Evolutionary conservation across 1,140 invertebrate species (phyloP), one percentile per base, ranked within the genome.

Genomic region (Ylistrum balloti): DNA sequence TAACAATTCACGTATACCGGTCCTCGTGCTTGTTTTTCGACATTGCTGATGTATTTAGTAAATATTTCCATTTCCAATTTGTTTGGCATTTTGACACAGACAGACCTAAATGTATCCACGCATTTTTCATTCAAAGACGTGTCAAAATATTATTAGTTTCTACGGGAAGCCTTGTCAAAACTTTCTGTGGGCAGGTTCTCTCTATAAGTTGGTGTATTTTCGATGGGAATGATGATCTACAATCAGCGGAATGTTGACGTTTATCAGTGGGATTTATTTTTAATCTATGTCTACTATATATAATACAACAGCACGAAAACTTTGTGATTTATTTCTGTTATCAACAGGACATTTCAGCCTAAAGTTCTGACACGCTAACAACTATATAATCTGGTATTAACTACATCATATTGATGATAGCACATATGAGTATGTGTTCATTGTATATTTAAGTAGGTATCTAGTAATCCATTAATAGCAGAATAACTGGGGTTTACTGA

Each of bases 11-110:
- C n/a, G n/a, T n/a, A n/a, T n/a, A n/a, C n/a, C n/a, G n/a, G n/a
- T n/a, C n/a, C n/a, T n/a, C n/a, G n/a, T n/a, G n/a, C n/a, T 17
- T 74, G 56, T 74, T 74, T 74, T 11, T n/a, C 56, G 56, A 74
- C 15, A 74, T 74, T 74, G 56, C 13, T 74, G 56, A 74, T 74
- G n/a, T 74, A 74, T 74, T 74, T 74, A 28, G 56, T 74, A 74
- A 74, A 74, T 74, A 74, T 74, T 74, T 74, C 56, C 28, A 74
- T 74, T 74, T 74, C n/a, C 56, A 74, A 74, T 74, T 28, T n/a
- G 22, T 74, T 28, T 74, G 56, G 56, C n/a, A 74, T 74, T 74
- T 74, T 74, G 56, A 74, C 56, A 74, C 17, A 74, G 56, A 74
- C 56, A 74, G 56, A 0, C 22, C 56, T 74, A 74, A 74, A 74